phyloP scores from a whole-genome alignment of 92 coral and sea anemone genomes.

The Isaurus tuberculatus region DNA sequence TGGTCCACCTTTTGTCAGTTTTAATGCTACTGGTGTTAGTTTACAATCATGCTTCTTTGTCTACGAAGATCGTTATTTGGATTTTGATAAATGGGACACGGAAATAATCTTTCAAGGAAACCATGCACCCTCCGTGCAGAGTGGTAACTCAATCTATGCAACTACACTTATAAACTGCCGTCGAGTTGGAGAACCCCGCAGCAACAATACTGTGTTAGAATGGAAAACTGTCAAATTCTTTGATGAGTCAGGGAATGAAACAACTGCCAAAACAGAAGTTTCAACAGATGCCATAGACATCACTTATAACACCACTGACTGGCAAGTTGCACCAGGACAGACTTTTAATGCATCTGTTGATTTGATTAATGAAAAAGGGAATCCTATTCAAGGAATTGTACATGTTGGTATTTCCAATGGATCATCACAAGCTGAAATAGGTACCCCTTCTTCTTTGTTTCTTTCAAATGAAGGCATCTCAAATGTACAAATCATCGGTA shows the following conservation, averaged over 20 bases:
- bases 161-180: constrained; percentile 63
- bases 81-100: constrained; percentile 65
- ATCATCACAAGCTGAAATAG: constrained; percentile 47
- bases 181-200: constrained; percentile 53
- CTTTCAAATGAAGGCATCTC: constrained; percentile 64
- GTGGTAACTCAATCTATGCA: constrained; percentile 74
- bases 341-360: constrained; percentile 66
- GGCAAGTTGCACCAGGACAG: constrained; percentile 84
- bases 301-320: constrained; percentile 33
- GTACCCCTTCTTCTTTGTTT: constrained; percentile 75
- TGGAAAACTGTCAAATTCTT: constrained; percentile 57
- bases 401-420: constrained; percentile 45
- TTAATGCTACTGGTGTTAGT: constrained; percentile 47
- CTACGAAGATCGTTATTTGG: constrained; percentile 48
- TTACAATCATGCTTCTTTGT: constrained; percentile 63
- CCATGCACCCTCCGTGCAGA: constrained; percentile 51
- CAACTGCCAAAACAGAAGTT: constrained; percentile 47
- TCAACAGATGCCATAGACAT: constrained; percentile 58
- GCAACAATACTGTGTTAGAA: constrained; percentile 52
- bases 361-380: constrained; percentile 78
- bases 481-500: constrained; percentile 64
- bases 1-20: constrained; percentile 66
- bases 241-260: constrained; percentile 21
- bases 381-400: constrained; percentile 77
- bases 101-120: constrained; percentile 64